Base-by-base conservation (phyloP, 2,797 vertebrate genomes). In the Chrysolophus pictus region DNA sequence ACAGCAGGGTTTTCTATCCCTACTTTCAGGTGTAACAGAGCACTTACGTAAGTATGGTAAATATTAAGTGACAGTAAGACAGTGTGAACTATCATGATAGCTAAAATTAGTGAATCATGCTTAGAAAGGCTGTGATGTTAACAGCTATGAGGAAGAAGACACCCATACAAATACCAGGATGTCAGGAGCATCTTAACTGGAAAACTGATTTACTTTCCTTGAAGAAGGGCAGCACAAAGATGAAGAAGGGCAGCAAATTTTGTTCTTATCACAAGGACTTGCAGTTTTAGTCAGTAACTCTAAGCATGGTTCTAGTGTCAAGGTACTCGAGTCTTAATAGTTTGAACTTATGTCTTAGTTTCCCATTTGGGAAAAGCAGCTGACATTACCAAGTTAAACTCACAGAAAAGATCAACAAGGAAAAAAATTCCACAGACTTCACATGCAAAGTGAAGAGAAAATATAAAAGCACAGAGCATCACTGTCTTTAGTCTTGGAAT, bases 81-180 rank as follows among this genome's bases (percentile, higher is more conserved):
- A 70, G 31, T 35, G 14, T 76, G 74, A 91, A 53, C n/a, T 69
- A 59, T 41, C 70, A 65, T 28, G 31, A 89, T 1, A 88, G 73
- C 16, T 55, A 79, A 76, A 58, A 42, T 29, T 11, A 73, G 56
- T 79, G 80, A 97, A 63, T 95, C 95, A 93, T 41, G 47, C 3
- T 21, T 62, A 47, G 31, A 90, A 87, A 21, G 77, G 67, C 82
- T 14, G 19, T 53, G 64, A 68, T 4, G 31, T 23, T 74, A 68
- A 47, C 68, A 94, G 26, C 31, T 41, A 56, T 19, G 6, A 9
- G 56, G 72, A 94, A 87, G 37, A 91, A 94, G 46, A 33, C 53
- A 49, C 23, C 47, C 63, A n/a, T 10, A 18, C 16, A 60, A 79
- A 44, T 28, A 31, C 81, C 29, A 73, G 16, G 8, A 22, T n/a